Conservation (phyloP, 2,888 invertebrate species). For the Rhagophthalmus giganteus region DNA sequence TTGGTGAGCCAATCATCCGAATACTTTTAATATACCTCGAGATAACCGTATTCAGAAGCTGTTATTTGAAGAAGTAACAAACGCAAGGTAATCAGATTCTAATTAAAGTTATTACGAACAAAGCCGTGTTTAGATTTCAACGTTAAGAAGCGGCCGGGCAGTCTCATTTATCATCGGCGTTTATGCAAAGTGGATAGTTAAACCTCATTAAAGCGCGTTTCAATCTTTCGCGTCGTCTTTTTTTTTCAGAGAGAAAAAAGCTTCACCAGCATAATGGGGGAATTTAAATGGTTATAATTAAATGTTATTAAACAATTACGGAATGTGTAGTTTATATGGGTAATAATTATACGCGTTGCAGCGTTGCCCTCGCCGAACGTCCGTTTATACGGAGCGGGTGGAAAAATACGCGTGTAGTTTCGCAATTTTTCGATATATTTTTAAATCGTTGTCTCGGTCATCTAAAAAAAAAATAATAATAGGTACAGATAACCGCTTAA, state of each 20-base stretch:
- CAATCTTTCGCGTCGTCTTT: neutral
- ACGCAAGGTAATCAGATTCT: slow-evolving; percentile 29
- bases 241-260: neutral
- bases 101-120: slow-evolving; percentile 35
- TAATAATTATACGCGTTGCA: too few species aligned
- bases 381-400: too few species aligned
- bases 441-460: too few species aligned
- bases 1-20: too few species aligned
- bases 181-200: slow-evolving; percentile 4
- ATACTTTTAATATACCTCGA: too few species aligned
- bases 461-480: too few species aligned
- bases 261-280: neutral
- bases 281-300: slow-evolving; percentile 1
- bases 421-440: too few species aligned
- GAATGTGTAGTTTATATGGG: neutral
- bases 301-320: neutral
- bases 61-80: slow-evolving; percentile 18
- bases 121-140: slow-evolving; percentile 32
- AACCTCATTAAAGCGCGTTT: neutral
- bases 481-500: slow-evolving; percentile 12
- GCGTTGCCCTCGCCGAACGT: too few species aligned
- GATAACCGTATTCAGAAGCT: too few species aligned
- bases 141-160: slow-evolving; percentile 17
- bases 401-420: too few species aligned
- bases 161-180: slow-evolving; percentile 13